Evolutionary conservation across 2,113 vertebrate genomes (phyloP).

Genomic region (Leucoraja erinaceus): DNA sequence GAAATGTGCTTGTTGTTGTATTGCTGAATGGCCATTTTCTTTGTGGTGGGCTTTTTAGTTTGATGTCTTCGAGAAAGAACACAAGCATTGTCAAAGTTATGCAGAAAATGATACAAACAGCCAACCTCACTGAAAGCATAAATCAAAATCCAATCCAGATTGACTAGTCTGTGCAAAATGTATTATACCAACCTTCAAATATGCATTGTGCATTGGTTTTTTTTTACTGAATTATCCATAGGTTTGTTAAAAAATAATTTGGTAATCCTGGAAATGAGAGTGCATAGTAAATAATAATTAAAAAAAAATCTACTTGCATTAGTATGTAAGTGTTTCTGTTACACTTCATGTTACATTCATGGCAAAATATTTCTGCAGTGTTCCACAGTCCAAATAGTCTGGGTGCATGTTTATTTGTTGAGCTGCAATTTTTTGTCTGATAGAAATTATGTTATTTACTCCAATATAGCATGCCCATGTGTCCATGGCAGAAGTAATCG

Average conservation of each 20-base stretch:
- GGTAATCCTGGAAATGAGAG: neutral
- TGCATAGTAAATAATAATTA: neutral
- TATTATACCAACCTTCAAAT: neutral
- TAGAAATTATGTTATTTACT: conserved; percentile 39
- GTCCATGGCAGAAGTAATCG: conserved; percentile 89
- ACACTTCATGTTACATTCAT: neutral
- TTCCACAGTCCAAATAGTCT: neutral
- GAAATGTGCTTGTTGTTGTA: neutral
- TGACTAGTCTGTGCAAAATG: neutral
- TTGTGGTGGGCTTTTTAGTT: neutral
- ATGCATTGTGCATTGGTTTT: neutral
- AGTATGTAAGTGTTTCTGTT: neutral
- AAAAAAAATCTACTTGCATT: neutral
- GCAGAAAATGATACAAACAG: neutral
- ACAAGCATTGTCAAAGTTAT: neutral
- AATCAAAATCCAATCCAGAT: neutral
- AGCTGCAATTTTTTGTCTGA: neutral
- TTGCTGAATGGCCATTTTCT: neutral
- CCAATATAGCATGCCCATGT: conserved; percentile 81
- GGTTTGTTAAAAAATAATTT: conserved; percentile 1
- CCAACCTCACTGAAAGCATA: neutral
- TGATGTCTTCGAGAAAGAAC: neutral
- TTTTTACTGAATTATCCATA: neutral
- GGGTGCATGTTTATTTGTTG: neutral
- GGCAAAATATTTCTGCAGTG: neutral